phyloP scores from a whole-genome alignment of 92 coral and sea anemone genomes.

The Pocillopora meandrina region DNA sequence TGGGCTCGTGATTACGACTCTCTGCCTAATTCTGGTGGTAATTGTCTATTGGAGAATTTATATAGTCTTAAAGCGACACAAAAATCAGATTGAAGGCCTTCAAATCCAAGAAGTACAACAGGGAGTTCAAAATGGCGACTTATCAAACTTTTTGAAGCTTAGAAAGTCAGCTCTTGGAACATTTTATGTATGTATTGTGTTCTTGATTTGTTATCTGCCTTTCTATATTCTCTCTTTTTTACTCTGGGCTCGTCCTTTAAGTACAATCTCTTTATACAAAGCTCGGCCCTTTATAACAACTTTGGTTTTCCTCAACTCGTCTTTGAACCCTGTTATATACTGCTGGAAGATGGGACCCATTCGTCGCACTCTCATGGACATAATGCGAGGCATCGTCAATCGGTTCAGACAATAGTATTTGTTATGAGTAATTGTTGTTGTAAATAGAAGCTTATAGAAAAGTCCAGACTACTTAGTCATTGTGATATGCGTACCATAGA shows the following conservation, averaged over 20 bases:
- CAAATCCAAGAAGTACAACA: not conserved
- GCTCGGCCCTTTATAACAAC: not conserved
- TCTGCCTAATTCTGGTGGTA: too few relatives aligned
- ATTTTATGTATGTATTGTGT: conserved; percentile 3
- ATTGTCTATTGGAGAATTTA: too few relatives aligned
- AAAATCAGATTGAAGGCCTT: too few relatives aligned
- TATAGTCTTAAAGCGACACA: too few relatives aligned
- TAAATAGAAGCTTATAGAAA: too few relatives aligned
- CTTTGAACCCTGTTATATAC: conserved; percentile 2
- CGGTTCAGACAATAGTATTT: too few relatives aligned
- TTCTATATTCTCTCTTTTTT: too few relatives aligned
- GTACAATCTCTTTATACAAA: too few relatives aligned
- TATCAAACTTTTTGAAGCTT: not conserved
- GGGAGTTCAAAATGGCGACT: not conserved
- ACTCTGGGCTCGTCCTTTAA: too few relatives aligned
- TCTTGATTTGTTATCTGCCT: conserved; percentile 4
- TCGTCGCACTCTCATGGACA: not conserved
- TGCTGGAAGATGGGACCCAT: conserved; percentile 4
- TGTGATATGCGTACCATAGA: too few relatives aligned
- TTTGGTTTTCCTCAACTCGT: not conserved
- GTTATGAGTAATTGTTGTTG: too few relatives aligned
- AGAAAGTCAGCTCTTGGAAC: not conserved
- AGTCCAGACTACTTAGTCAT: too few relatives aligned
- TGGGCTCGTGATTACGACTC: not conserved
- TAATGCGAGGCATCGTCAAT: not conserved